A percentile compares a stretch with the other conserved stretches of the same genome.
phyloP scores from a whole-genome alignment of 2,888 invertebrate species.

The Polietes domitor region DNA sequence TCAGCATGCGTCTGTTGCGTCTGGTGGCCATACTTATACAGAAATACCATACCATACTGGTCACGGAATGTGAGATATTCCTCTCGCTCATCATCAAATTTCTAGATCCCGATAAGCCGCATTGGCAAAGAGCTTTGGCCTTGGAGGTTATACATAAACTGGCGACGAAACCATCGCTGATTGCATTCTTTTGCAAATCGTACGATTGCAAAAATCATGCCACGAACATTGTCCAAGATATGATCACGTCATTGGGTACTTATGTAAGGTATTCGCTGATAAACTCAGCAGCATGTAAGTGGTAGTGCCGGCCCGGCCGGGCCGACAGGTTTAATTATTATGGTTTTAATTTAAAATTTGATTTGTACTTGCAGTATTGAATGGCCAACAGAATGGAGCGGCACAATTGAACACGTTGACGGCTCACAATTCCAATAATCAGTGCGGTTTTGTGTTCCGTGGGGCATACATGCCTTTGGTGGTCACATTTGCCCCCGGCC shows the following conservation, averaged over 20 bases:
- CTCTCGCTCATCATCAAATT: constrained; percentile 98
- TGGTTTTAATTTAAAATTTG: not conserved
- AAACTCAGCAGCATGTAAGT: constrained; percentile 76
- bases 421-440: constrained; percentile 81
- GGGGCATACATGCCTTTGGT: constrained; percentile 96
- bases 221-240: constrained; percentile 96
- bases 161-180: constrained; percentile 91
- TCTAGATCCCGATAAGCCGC: constrained; percentile 96
- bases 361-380: constrained; percentile 69
- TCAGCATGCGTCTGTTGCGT: constrained; percentile 95
- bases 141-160: constrained; percentile 97
- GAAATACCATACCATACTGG: constrained; percentile 94
- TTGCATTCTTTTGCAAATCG: constrained; percentile 95
- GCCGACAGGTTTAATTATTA: not conserved
- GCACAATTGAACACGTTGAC: constrained; percentile 71
- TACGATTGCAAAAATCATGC: constrained; percentile 98
- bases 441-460: constrained; percentile 92
- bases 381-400: constrained; percentile 74
- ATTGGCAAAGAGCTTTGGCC: constrained; percentile 97
- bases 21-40: constrained; percentile 96
- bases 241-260: constrained; percentile 95
- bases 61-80: constrained; percentile 99
- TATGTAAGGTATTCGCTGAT: constrained; percentile 96
- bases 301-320: not conserved
- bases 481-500: constrained; percentile 90